phyloP scores from a whole-genome alignment of 2,797 vertebrate species.

The Pogonophryne albipinna region DNA sequence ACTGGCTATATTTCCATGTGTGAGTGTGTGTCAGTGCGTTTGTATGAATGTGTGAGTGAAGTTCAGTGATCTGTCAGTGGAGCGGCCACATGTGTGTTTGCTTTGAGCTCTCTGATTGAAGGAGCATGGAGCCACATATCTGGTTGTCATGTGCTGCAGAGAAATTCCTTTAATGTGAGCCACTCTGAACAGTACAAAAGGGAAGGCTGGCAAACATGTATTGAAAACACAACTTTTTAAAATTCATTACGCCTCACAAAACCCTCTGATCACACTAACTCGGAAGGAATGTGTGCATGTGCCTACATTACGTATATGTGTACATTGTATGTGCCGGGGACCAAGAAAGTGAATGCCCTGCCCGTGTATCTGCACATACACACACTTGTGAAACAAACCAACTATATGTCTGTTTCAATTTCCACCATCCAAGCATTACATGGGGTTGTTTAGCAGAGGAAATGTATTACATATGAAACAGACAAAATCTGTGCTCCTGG shows the following conservation, averaged over 20 bases:
- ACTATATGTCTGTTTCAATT: conserved; percentile 67
- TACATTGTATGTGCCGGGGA: conserved; percentile 8
- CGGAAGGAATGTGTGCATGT: conserved; percentile 48
- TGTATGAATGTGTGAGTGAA: conserved; percentile 59
- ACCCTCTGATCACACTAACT: conserved; percentile 54
- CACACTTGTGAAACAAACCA: conserved; percentile 56
- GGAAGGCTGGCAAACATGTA: conserved; percentile 59
- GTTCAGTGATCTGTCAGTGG: conserved; percentile 69
- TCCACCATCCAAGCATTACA: conserved; percentile 51
- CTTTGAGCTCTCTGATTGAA: conserved; percentile 77
- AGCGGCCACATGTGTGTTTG: conserved; percentile 75
- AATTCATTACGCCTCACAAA: conserved; percentile 54
- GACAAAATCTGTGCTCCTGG: conserved; percentile 43
- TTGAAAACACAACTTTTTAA: conserved; percentile 66
- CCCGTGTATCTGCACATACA: conserved; percentile 25
- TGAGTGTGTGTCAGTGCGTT: conserved; percentile 58
- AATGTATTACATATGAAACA: conserved; percentile 60
- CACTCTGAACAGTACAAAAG: conserved; percentile 62
- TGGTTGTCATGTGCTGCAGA: conserved; percentile 74
- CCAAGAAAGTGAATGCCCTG: conserved; percentile 19
- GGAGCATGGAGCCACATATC: conserved; percentile 72
- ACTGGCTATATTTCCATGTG: conserved; percentile 51
- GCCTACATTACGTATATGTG: conserved; percentile 8
- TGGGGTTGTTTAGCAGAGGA: conserved; percentile 53
- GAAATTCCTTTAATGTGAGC: conserved; percentile 79